Base-by-base conservation (phyloP, 2,113 vertebrate genomes). In the Bostrychus sinensis region DNA sequence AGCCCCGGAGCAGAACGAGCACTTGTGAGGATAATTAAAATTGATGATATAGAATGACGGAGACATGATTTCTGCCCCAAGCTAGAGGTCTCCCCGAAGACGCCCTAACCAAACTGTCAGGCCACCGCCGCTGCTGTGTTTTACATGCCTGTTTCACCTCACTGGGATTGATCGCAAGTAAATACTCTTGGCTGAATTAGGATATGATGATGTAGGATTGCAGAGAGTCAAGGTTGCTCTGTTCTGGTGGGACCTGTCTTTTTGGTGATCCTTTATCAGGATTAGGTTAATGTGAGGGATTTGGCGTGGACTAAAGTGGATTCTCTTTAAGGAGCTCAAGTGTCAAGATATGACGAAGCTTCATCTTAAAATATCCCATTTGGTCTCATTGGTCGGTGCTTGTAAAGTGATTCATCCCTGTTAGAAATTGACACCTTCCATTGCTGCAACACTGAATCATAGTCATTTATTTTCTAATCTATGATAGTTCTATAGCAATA, bases 1-100 rank as follows among this genome's bases (percentile, higher is more conserved):
- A n/a, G n/a, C n/a, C 89, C 88, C 38, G 69, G 30, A 88, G 88
- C 86, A 67, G 64, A 85, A 69, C 74, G 78, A 88, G 70, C 77
- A 77, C 82, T 86, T 88, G 82, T 85, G 87, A 85, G 81, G 64
- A 80, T 90, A 89, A 91, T 91, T 89, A 89, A 90, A 91, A 91
- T 88, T 87, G 88, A 89, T 88, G 83, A 87, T 88, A 82, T 82
- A 88, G 77, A 89, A 90, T 88, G 87, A 86, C 78, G 87, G 74
- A 78, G 81, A 88, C 87, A 86, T 81, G 88, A 84, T 85, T 82
- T 77, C 56, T 78, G 87, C 86, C 81, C 75, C 60, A 70, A 84
- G 87, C 86, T 62, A 87, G 76, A 82, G 65, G 64, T 84, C 82
- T 86, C 79, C 48, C 48, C 36, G 39, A 87, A 86, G 86, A 79